Base-by-base conservation (phyloP, 2,888 invertebrate species). In the Acleris laterana region DNA sequence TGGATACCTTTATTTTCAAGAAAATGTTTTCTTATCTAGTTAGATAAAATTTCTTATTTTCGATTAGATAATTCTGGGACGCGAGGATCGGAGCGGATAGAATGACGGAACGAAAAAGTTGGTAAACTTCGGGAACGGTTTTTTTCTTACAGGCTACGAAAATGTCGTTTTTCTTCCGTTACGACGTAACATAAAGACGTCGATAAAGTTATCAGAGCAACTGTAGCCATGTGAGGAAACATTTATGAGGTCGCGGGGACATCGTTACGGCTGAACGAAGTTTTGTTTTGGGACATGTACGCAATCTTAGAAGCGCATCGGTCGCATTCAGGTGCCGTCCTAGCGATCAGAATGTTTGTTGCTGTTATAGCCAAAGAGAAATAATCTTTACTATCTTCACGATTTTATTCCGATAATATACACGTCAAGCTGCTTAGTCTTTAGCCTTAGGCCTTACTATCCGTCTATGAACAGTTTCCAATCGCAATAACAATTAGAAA, bases 81-180 rank as follows among this genome's bases (percentile, higher is more conserved):
- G 46, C 48, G 52, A 17, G 46, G 50, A 38, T 38, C 17, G 38
- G 53, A 25, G 48, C 25, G 53, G 52, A 19, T 53, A 28, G 60
- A 55, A 61, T 65, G 65, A 65, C 60, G 55, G 56, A 65, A 65
- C 65, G 65, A 50, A 65, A 61, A 65, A 65, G 42, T 65, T 65
- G 49, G 55, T 56, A 61, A 65, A 50, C 60, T 55, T 56, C 55
- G 55, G 60, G 28, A 46, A 58, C 56, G 32, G 44, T 32, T 42
- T 55, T 56, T 65, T 56, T 65, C 55, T 32, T 55, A 38, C 65
- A 65, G 55, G 60, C 55, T 44, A 42, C 49, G 53, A 55, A 65
- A 65, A 53, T 60, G 53, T 56, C 60, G 55, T 56, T 65, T 28
- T 17, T 60, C 50, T 56, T 65, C 55, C 65, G 50, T 61, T 61